Conservation (phyloP, 1,140 invertebrate species). For the Calliopsis andreniformis region DNA sequence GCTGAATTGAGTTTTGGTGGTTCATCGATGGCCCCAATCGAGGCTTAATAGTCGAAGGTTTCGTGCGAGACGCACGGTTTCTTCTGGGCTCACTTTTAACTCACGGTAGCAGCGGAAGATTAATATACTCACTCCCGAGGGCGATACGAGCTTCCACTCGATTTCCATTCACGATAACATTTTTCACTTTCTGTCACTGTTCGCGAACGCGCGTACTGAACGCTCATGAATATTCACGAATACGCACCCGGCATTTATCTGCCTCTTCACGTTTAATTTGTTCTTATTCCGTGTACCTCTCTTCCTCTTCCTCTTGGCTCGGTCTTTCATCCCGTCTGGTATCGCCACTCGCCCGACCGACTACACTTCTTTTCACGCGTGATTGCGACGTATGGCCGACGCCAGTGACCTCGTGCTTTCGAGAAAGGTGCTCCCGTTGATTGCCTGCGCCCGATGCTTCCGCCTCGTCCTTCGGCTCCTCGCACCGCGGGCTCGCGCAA, state of each 20-base stretch:
- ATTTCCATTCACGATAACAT: slow-evolving; percentile 43
- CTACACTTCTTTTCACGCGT: slow-evolving; percentile 9
- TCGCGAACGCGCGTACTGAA: neutral
- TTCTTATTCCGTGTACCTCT: slow-evolving; percentile 4
- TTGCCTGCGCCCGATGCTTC: slow-evolving; percentile 31
- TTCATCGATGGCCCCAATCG: neutral
- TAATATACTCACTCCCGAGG: slow-evolving; percentile 19
- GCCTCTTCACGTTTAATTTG: slow-evolving; percentile 4
- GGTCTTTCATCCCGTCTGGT: neutral
- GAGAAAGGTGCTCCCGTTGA: slow-evolving; percentile 50
- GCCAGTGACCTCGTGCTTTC: slow-evolving; percentile 39
- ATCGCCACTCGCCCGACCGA: neutral
- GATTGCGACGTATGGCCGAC: slow-evolving; percentile 49
- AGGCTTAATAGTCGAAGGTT: slow-evolving; percentile 3
- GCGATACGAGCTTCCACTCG: slow-evolving; percentile 16
- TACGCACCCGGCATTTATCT: slow-evolving; percentile 13
- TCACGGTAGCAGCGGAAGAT: slow-evolving; percentile 14
- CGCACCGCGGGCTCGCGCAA: neutral
- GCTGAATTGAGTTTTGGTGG: neutral
- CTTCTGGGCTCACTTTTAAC: neutral
- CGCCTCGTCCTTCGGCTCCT: slow-evolving; percentile 27
- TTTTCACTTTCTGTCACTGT: slow-evolving; percentile 45
- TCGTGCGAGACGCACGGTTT: neutral
- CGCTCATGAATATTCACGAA: slow-evolving; percentile 51
- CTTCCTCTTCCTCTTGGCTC: slow-evolving; percentile 14